A percentile compares a stretch with the other conserved stretches of the same genome.
Conservation (phyloP, 2,113 vertebrate genomes). For the Elanus axillaris region DNA sequence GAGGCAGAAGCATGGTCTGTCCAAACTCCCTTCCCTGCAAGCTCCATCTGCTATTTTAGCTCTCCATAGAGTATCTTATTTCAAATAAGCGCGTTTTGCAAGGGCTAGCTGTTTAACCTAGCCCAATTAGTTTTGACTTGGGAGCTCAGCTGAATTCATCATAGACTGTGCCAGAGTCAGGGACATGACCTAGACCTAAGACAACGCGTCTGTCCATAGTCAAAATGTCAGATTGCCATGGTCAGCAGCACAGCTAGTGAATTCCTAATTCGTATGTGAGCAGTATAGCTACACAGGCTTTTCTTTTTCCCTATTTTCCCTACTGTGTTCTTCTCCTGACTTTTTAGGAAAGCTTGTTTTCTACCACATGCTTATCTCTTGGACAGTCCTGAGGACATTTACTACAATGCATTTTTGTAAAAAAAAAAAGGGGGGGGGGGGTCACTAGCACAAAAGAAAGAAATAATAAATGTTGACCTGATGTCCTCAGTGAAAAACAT, state of each 20-base stretch:
- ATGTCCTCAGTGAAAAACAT: background rate
- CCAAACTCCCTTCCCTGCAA: background rate
- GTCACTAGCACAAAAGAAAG: background rate
- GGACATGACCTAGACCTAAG: background rate
- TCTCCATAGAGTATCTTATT: background rate
- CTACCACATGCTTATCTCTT: background rate
- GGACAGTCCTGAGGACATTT: background rate
- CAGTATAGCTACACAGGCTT: no score
- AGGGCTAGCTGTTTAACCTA: background rate
- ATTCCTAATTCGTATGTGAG: background rate
- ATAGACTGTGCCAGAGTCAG: background rate
- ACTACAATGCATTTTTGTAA: background rate
- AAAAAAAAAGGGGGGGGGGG: fast-evolving
- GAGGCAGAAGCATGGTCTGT: background rate
- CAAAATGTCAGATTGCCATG: background rate
- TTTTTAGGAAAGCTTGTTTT: background rate
- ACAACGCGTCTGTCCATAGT: background rate
- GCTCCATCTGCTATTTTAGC: background rate
- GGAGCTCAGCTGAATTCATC: background rate
- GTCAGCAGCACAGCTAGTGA: background rate
- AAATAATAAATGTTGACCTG: background rate
- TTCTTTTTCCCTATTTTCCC: no score
- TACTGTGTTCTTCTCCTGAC: background rate
- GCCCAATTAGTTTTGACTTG: background rate
- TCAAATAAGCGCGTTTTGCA: background rate